A percentile compares a stretch with the other conserved stretches of the same genome.
These are phyloP conservation scores for Sylvia borin DNA, from an alignment of 2,797 vertebrate species.

Conservation along the genomic window DNA sequence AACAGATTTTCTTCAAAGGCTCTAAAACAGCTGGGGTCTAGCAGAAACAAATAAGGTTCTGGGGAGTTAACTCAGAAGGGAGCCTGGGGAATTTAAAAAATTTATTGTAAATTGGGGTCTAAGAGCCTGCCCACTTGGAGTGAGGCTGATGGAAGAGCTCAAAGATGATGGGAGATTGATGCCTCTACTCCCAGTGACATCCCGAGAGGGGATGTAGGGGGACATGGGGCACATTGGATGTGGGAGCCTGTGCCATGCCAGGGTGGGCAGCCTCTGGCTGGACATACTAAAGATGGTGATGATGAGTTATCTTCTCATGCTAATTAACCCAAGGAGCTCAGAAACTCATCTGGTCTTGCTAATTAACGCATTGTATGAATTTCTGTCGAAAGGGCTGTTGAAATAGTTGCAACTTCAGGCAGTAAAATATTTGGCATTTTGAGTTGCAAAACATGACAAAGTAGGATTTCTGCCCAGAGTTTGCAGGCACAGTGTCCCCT, in stretches of 20 bases:
- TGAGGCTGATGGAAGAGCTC: background rate
- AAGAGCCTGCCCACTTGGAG: background rate
- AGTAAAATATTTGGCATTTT: background rate
- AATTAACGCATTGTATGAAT: background rate
- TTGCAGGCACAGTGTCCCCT: background rate
- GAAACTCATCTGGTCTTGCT: background rate
- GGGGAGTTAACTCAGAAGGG: background rate
- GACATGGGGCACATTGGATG: accelerated
- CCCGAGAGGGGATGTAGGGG: background rate
- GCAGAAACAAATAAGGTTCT: background rate
- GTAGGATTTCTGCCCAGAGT: background rate
- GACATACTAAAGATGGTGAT: background rate
- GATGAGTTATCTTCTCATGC: background rate
- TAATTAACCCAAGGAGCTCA: background rate
- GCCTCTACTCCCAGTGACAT: background rate
- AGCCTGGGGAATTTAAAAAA: background rate
- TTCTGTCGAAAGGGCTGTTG: background rate
- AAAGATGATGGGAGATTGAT: background rate
- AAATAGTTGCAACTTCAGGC: background rate
- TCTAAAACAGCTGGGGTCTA: background rate
- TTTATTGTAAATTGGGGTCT: background rate
- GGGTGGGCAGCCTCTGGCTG: background rate
- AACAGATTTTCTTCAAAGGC: background rate
- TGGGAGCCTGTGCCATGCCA: background rate
- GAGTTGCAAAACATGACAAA: background rate